Conservation (phyloP, 2,113 vertebrate genomes). For the Ranitomeya variabilis region DNA sequence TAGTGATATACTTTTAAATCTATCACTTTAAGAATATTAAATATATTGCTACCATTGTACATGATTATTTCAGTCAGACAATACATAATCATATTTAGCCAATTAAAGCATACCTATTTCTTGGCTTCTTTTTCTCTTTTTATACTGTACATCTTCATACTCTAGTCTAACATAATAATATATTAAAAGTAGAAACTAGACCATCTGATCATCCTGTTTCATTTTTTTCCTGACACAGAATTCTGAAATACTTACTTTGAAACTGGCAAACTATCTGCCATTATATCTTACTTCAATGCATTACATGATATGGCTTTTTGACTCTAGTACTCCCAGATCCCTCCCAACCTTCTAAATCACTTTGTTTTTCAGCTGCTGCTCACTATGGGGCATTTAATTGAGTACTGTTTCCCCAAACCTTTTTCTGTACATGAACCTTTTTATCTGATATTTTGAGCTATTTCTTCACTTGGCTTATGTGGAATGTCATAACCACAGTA, state of each 20-base stretch:
- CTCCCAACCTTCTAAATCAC: conserved; percentile 30
- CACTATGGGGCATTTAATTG: conserved; percentile 42
- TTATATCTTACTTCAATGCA: conserved; percentile 44
- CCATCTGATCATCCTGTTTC: conserved; percentile 30
- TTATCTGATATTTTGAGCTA: conserved; percentile 22
- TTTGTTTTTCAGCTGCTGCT: conserved; percentile 45
- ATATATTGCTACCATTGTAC: not conserved
- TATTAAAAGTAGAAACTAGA: conserved; percentile 31
- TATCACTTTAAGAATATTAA: not conserved
- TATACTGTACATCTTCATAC: not conserved
- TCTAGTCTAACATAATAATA: conserved; percentile 11
- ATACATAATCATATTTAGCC: not conserved
- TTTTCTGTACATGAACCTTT: conserved; percentile 30
- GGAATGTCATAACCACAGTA: conserved; percentile 14
- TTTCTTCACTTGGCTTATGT: conserved; percentile 1
- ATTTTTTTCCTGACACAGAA: conserved; percentile 30
- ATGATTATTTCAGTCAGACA: not conserved
- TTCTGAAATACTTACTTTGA: conserved; percentile 30
- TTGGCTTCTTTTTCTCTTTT: not conserved
- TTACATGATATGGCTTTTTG: conserved; percentile 46
- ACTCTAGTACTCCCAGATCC: conserved; percentile 35
- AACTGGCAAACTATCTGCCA: conserved; percentile 25
- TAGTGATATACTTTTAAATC: not conserved
- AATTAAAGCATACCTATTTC: not conserved
- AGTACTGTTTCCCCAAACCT: conserved; percentile 24